phyloP scores from a whole-genome alignment of 2,113 vertebrate species.

The Anguilla rostrata region DNA sequence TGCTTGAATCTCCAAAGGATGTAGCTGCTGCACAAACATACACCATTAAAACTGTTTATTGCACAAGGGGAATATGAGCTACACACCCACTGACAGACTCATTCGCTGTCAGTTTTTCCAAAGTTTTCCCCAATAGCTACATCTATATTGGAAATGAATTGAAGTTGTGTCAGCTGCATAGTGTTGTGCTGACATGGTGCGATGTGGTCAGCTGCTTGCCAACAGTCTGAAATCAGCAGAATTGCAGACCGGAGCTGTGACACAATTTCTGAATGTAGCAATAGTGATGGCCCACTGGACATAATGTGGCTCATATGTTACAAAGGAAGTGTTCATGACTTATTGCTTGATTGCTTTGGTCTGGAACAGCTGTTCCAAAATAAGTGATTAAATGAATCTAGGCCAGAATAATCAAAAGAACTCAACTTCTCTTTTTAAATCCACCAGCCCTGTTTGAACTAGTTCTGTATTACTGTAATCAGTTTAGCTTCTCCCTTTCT shows the following conservation, averaged over 20 bases:
- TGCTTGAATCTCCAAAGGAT: neutral
- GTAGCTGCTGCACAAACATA: neutral
- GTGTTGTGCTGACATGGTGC: neutral
- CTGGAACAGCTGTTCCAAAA: too few species aligned
- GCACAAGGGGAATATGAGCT: neutral
- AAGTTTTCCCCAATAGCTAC: neutral
- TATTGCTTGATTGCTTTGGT: too few species aligned
- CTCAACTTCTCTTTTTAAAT: too few species aligned
- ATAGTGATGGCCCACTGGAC: neutral
- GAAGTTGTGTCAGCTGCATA: neutral
- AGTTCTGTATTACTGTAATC: too few species aligned
- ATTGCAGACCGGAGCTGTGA: neutral
- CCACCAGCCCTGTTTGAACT: too few species aligned
- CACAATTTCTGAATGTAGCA: neutral
- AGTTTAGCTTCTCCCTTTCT: too few species aligned
- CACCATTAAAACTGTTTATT: neutral
- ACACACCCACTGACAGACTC: neutral
- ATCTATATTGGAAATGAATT: neutral
- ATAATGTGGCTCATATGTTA: too few species aligned
- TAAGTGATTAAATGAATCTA: too few species aligned
- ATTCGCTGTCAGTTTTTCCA: too few species aligned
- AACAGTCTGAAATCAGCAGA: neutral
- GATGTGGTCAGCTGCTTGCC: neutral
- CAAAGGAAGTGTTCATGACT: too few species aligned
- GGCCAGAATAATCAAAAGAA: too few species aligned